phyloP scores from a whole-genome alignment of 2,888 invertebrate genomes.

The Orthosia gracilis region DNA sequence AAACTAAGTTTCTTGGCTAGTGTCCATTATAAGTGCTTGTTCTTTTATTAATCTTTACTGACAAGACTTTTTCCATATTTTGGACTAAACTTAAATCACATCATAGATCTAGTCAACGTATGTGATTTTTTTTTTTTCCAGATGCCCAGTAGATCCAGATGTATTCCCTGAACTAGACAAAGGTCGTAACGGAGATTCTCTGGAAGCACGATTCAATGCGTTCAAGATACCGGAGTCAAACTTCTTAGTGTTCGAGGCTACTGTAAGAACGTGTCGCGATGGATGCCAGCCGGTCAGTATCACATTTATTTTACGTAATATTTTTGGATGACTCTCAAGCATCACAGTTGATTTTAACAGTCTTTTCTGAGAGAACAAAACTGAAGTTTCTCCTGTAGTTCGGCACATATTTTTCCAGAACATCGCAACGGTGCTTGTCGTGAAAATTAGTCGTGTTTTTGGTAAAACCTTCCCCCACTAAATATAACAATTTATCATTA shows the following conservation, averaged over 20 bases:
- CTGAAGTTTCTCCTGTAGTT: no score
- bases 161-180: slow-evolving; percentile 98
- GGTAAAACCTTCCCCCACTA: no score
- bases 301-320: not conserved
- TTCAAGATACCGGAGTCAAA: slow-evolving; percentile 98
- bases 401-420: no score
- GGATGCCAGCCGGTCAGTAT: slow-evolving; percentile 95
- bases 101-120: not conserved
- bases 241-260: slow-evolving; percentile 98
- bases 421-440: no score
- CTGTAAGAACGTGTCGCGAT: slow-evolving; percentile 96
- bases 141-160: slow-evolving; percentile 97
- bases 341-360: no score
- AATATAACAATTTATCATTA: no score
- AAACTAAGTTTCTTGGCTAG: not conserved
- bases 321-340: no score
- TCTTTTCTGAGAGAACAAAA: no score
- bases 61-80: not conserved
- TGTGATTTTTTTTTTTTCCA: slow-evolving; percentile 74
- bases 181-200: slow-evolving; percentile 95
- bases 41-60: not conserved
- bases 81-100: not conserved
- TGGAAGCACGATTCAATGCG: slow-evolving; percentile 98
- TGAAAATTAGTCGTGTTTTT: no score
- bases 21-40: not conserved